Conservation (phyloP, 92 coral and sea anemone species). For the Siderastrea siderea region DNA sequence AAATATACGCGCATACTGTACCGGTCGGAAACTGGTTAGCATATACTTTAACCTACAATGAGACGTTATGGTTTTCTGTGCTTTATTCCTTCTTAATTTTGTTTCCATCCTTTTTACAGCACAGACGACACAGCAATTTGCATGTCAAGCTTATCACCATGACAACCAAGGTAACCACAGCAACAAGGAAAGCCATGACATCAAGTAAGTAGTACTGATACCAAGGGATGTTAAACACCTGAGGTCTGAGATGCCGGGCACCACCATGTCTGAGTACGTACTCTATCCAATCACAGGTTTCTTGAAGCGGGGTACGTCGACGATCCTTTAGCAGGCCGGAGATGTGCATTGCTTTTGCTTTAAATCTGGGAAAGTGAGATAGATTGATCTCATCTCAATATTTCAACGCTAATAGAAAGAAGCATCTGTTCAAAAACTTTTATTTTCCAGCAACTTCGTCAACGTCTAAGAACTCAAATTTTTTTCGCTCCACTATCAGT, state of each 20-base stretch:
- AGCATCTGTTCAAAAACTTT: no score
- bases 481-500: no score
- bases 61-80: no score
- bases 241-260: constrained; percentile 63
- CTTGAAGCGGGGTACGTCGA: constrained; percentile 46
- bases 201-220: constrained; percentile 70
- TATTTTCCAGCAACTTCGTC: neutral
- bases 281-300: constrained; percentile 62
- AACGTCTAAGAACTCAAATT: no score
- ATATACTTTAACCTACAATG: no score
- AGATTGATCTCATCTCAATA: neutral
- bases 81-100: constrained; percentile 52
- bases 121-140: constrained; percentile 39
- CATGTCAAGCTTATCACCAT: constrained; percentile 24
- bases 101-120: constrained; percentile 22
- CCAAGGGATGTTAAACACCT: constrained; percentile 68
- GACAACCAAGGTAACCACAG: constrained; percentile 30
- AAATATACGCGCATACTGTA: no score
- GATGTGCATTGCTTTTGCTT: constrained; percentile 30
- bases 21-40: no score
- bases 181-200: constrained; percentile 48
- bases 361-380: constrained; percentile 36
- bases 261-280: constrained; percentile 56
- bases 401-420: no score
- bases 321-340: constrained; percentile 60